Evolutionary conservation across 2,888 invertebrate species (phyloP), one percentile per base, ranked within the genome.

Genomic region (Rhagophthalmus giganteus): DNA sequence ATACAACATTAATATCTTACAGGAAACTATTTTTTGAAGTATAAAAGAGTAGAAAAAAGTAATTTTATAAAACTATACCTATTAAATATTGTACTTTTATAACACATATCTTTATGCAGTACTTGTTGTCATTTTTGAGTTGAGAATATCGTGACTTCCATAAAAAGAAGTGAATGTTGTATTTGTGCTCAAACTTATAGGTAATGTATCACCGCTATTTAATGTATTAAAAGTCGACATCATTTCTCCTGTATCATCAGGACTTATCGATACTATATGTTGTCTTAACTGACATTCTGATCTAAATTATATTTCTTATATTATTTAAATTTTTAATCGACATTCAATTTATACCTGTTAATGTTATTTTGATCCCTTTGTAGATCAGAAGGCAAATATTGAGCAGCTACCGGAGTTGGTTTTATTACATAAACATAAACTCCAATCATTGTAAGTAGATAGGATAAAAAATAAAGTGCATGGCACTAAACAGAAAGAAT

Each of bases 391-490:
- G 68, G 63, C 66, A 66, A 50, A 42, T 60, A 61, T 58, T 68
- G 74, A 31, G 76, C 65, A 26, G 76, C 75, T 40, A 79, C 76
- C 1, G 82, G 79, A 7, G 81, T 78, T 34, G 82, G 79, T 60
- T 83, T 81, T 46, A 86, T 81, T 1, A 84, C 79, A 60, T 84
- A 85, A 39, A 83, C 76, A 52, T 81, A 77, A 47, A 89, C 84
- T 10, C 92, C 92, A 27, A 81, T 79, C 78, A 90, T 83, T 32
- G 90, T 87, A 62, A 90, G 76, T 38, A 83, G 73, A 71, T 88
- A 91, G 8, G 90, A 88, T 53, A 90, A 75, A 74, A 91, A 87
- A 75, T 92, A 91, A 48, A 92, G 78, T 13, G 83, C 82, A 73
- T 91, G 89, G 75, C 90, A 91, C 90, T 92, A 79, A 55, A 80